Evolutionary conservation across 2,888 invertebrate species (phyloP), one percentile per base, ranked within the genome.

Genomic region (Seira musarum): DNA sequence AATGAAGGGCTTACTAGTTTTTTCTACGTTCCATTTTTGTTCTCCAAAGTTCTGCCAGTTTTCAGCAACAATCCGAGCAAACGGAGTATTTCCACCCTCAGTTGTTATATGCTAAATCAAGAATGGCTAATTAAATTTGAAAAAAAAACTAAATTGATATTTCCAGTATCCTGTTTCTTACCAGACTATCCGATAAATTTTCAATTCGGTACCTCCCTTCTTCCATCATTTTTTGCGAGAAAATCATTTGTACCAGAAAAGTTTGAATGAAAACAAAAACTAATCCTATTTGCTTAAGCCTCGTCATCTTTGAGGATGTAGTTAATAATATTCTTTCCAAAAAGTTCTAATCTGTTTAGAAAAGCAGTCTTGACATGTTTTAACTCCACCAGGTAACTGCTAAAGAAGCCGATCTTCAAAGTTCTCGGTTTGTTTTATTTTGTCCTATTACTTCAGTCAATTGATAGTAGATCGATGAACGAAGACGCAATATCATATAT

Each of bases 21-120:
- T 85, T 25, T 73, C 74, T 2, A 85, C 64, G 6, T 70, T 67
- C 86, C 86, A 86, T 24, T 83, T 81, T 67, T 86, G 86, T 40
- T 86, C 86, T 21, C 74, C 78, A 64, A 85, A 85, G 72, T 86
- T 84, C 35, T 83, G 85, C 84, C 84, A 86, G 21, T 78, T 83
- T 70, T 86, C 86, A 3, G 67, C 73, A 10, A 86, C 84, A 17
- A 86, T 85, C 5, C 70, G 70, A 6, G 86, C 86, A 67, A 85
- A 85, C 1, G 84, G 69, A 0, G 83, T 77, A 66, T 84, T 85
- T 19, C 82, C 83, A 13, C 86, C 86, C 68, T 85, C 85, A 2
- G 84, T 83, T 1, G 86, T 86, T 10, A 86, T 66, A 78, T 84
- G 82, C 79, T 84, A 60, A n/a, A n/a, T n/a, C n/a, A n/a, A n/a